Evolutionary conservation across 2,888 invertebrate species (phyloP).

Genomic region (Pammene fasciana): DNA sequence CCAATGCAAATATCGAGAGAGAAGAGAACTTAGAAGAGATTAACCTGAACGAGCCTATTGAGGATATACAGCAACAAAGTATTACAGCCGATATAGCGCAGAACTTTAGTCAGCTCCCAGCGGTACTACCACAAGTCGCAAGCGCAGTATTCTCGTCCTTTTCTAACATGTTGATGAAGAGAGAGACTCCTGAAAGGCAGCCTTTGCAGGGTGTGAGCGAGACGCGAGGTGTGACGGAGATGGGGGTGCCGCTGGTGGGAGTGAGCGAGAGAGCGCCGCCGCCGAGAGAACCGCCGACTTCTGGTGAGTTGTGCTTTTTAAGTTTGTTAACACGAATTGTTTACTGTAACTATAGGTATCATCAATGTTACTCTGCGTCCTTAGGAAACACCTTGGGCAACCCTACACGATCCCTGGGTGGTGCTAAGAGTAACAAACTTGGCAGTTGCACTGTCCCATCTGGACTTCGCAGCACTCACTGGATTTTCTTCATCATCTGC

Average conservation of each 20-base stretch:
- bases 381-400: too few relatives aligned
- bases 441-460: too few relatives aligned
- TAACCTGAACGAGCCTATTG: slow-evolving; percentile 63
- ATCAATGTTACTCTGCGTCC: too few relatives aligned
- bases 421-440: too few relatives aligned
- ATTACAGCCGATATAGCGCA: slow-evolving; percentile 79
- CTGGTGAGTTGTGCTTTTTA: slow-evolving; percentile 54
- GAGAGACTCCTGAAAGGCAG: slow-evolving; percentile 63
- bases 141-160: slow-evolving; percentile 86
- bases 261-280: slow-evolving; percentile 56
- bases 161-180: slow-evolving; percentile 79
- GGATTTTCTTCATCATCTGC: too few relatives aligned
- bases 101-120: slow-evolving; percentile 83
- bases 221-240: slow-evolving; percentile 47
- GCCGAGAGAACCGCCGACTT: slow-evolving; percentile 64
- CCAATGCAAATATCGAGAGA: slow-evolving; percentile 75
- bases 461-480: too few relatives aligned
- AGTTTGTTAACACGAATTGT: too few relatives aligned
- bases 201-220: slow-evolving; percentile 50
- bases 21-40: slow-evolving; percentile 77
- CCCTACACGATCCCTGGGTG: too few relatives aligned
- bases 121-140: slow-evolving; percentile 84
- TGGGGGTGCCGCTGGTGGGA: slow-evolving; percentile 51
- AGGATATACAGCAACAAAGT: slow-evolving; percentile 65
- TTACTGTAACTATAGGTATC: too few relatives aligned